Base-by-base conservation (phyloP, 2,797 vertebrate genomes). In the Furcifer pardalis region DNA sequence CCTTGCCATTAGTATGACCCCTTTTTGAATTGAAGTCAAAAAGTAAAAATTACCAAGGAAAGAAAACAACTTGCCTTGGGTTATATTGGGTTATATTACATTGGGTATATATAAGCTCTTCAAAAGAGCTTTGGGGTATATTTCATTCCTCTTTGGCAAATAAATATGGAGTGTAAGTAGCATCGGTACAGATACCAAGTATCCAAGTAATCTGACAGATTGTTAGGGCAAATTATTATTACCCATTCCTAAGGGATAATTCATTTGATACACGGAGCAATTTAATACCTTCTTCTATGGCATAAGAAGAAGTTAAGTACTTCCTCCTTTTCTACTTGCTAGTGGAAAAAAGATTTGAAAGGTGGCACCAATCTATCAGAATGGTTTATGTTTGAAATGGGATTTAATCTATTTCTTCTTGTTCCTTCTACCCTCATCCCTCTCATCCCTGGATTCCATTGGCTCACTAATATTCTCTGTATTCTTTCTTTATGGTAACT, bases 161-260 rank as follows among this genome's bases (percentile, higher is more conserved):
- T n/a, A 72, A 25, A 74, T 79, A 68, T 19, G 81, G 89, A 68
- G 5, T 52, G 69, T 71, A 27, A 27, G 46, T 1, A 60, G 44
- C 56, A 66, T 74, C 44, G 46, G 40, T 17, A 68, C 77, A 37
- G 52, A 27, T 84, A 79, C 72, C 44, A 79, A 10, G 1, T 9
- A 52, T 76, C 40, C 71, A 69, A 40, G 62, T 49, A 72, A 66
- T 49, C 68, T 68, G 77, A 1, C 66, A n/a, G 59, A 73, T 84
- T 88, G 84, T 79, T 79, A 42, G 1, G 56, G 69, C 27, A 23
- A 30, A 62, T 60, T 44, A 19, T 44, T 44, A 77, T 84, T 35
- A 78, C 19, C 46, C 59, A 69, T 35, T 89, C 68, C 85, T 80
- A 46, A 5, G 13, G 59, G n/a, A 62, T 66, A 85, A 89, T 91